These are phyloP conservation scores for Ammospiza nelsoni DNA, from an alignment of 2,113 vertebrate species.

Conservation along the genomic window DNA sequence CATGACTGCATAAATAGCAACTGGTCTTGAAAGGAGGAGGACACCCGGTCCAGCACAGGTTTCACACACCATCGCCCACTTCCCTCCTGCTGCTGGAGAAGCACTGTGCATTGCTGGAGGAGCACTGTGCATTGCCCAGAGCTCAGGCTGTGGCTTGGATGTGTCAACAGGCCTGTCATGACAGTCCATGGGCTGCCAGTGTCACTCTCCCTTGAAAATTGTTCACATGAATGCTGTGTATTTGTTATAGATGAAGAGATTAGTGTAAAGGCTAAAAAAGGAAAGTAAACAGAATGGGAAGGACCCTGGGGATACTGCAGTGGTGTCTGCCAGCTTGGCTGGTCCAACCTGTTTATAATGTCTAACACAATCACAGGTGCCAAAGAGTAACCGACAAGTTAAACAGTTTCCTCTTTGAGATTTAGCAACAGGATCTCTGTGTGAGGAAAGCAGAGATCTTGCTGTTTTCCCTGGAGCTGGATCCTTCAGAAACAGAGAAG, in stretches of 20 bases:
- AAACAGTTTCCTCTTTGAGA: neutral
- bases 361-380: constrained; percentile 32
- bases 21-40: neutral
- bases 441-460: neutral
- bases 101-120: neutral
- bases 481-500: neutral
- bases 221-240: neutral
- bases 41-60: neutral
- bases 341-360: constrained; percentile 31
- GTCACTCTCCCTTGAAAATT: neutral
- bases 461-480: neutral
- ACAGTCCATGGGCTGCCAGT: neutral
- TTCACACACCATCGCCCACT: neutral
- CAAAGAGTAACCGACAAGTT: constrained; percentile 40
- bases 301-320: neutral
- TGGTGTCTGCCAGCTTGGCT: constrained; percentile 27
- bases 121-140: rapidly evolving
- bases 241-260: constrained; percentile 46
- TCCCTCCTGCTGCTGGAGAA: neutral
- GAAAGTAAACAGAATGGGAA: constrained; percentile 31
- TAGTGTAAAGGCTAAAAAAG: neutral
- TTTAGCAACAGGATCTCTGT: constrained; percentile 20
- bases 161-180: neutral
- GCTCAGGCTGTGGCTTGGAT: neutral
- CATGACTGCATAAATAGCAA: neutral